Evolutionary conservation across 2,888 invertebrate species (phyloP).

Genomic region (Trichopoda pennipes): DNA sequence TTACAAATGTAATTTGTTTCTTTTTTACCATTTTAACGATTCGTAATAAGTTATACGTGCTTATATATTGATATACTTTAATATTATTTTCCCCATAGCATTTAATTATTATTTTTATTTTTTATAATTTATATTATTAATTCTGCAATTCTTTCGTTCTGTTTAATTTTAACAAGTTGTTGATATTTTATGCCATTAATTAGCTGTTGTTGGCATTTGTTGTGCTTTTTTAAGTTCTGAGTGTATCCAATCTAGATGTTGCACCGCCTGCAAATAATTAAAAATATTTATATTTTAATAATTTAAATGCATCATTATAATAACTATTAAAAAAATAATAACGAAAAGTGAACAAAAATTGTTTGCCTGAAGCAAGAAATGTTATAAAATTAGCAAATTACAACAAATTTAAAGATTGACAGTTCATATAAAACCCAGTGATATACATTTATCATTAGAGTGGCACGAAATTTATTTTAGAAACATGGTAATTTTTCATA

Average conservation of each 20-base stretch:
- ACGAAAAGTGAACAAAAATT: not conserved
- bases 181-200: slow-evolving; percentile 14
- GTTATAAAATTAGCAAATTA: too few relatives aligned
- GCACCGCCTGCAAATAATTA: slow-evolving; percentile 27
- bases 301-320: not conserved
- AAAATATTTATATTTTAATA: slow-evolving; percentile 3
- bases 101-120: slow-evolving; percentile 31
- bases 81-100: slow-evolving; percentile 23
- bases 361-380: not conserved
- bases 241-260: too few relatives aligned
- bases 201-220: slow-evolving; percentile 17
- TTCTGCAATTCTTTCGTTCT: slow-evolving; percentile 4
- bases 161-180: not conserved
- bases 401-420: too few relatives aligned
- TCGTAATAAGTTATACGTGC: not conserved
- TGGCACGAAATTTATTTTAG: too few relatives aligned
- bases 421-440: too few relatives aligned
- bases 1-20: slow-evolving; percentile 27
- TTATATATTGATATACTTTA: not conserved
- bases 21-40: slow-evolving; percentile 13
- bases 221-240: not conserved
- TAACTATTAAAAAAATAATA: too few relatives aligned
- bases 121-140: slow-evolving; percentile 20
- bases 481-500: too few relatives aligned
- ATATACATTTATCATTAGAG: too few relatives aligned